Percentiles rank a stretch among this genome's conserved stretches.
phyloP scores from a whole-genome alignment of 92 coral and sea anemone species.

The Epizoanthus fatuus region DNA sequence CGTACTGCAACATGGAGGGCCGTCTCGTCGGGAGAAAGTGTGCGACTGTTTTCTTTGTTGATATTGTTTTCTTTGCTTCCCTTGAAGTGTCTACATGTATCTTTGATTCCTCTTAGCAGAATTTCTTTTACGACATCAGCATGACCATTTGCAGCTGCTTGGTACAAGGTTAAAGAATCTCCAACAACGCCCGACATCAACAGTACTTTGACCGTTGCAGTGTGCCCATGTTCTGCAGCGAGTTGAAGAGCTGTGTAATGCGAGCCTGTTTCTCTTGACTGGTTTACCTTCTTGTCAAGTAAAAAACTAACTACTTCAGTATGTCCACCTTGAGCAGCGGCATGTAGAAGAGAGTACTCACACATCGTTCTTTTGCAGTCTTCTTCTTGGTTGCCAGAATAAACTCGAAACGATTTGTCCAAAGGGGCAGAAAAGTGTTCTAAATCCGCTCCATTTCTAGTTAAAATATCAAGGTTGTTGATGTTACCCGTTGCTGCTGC shows the following conservation, averaged over 20 bases:
- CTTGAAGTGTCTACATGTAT: not conserved
- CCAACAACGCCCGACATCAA: not conserved
- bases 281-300: constrained; percentile 11
- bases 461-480: not conserved
- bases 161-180: not conserved
- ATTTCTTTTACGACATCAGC: not conserved
- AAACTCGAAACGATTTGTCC: constrained; percentile 6
- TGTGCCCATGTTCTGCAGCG: constrained; percentile 13
- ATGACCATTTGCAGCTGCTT: constrained; percentile 17
- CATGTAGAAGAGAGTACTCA: constrained; percentile 57
- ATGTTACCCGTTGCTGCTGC: constrained; percentile 53
- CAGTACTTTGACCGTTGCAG: not conserved
- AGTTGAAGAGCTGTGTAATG: constrained; percentile 15
- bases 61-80: not conserved
- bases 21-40: too few species aligned
- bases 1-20: constrained; percentile 17
- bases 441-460: constrained; percentile 50
- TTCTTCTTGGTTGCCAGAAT: constrained; percentile 16
- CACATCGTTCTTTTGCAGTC: constrained; percentile 62
- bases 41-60: not conserved
- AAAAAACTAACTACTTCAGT: constrained; percentile 42
- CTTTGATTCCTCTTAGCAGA: constrained; percentile 14
- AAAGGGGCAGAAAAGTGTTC: constrained; percentile 20
- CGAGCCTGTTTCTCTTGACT: not conserved
- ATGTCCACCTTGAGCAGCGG: constrained; percentile 69